These are phyloP conservation scores for Dallia pectoralis DNA, from an alignment of 2,797 vertebrate genomes.

Conservation along the genomic window DNA sequence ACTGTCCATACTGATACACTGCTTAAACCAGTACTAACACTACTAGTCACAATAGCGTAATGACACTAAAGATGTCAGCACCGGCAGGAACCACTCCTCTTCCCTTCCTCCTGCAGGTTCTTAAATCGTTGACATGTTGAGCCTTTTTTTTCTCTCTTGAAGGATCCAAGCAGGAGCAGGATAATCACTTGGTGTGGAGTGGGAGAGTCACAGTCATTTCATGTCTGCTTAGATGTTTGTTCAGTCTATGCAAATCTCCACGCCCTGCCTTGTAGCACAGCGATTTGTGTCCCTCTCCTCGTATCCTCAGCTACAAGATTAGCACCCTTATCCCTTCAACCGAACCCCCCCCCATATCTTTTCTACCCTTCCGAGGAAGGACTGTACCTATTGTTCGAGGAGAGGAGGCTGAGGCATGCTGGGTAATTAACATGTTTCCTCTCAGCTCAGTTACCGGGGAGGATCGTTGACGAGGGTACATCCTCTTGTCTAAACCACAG, in stretches of 20 bases:
- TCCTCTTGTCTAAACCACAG: constrained; percentile 29
- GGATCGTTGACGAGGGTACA: constrained; percentile 33
- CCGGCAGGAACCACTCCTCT: constrained; percentile 30
- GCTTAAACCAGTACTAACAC: constrained; percentile 31
- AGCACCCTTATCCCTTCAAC: constrained; percentile 52
- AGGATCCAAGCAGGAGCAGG: constrained; percentile 48
- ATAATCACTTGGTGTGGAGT: constrained; percentile 57
- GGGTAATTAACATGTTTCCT: constrained; percentile 69
- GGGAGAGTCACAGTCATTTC: constrained; percentile 40
- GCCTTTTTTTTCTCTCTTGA: constrained; percentile 34
- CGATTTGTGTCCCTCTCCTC: constrained; percentile 49
- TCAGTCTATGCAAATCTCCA: constrained; percentile 57
- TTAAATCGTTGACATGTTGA: constrained; percentile 14
- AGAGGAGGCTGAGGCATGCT: constrained; percentile 55
- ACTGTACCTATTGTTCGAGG: constrained; percentile 56
- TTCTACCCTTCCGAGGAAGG: constrained; percentile 47
- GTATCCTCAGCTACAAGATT: constrained; percentile 48
- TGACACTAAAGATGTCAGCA: constrained; percentile 26
- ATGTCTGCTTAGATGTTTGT: constrained; percentile 43
- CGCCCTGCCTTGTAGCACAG: neutral
- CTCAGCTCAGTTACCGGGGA: constrained; percentile 44
- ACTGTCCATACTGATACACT: constrained; percentile 35
- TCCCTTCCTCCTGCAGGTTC: constrained; percentile 12
- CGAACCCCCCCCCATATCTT: constrained; percentile 20
- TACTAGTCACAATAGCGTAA: constrained; percentile 31